Base-by-base conservation (phyloP, 37 sponge, comb jelly and placozoan species). In the Beroe ovata region DNA sequence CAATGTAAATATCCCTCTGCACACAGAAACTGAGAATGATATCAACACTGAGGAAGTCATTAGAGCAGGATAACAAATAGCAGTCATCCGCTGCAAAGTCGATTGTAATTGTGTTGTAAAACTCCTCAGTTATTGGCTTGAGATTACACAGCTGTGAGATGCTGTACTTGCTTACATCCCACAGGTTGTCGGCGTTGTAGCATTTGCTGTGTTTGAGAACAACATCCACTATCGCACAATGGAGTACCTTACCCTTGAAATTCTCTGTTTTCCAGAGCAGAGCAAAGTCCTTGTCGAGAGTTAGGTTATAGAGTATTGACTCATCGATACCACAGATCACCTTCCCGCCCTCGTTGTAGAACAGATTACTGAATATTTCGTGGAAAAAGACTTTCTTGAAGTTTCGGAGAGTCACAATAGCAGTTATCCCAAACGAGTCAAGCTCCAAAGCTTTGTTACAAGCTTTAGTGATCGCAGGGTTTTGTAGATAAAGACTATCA, bases 291-390 rank as follows among this genome's bases (percentile, higher is more conserved):
- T 61, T 61, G 3, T 16, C 63, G 23, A 61, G 63, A 25, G 63
- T 26, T 61, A 61, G 6, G 21, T 61, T 61, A 20, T 61, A 25
- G 3, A 61, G 21, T 3, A 61, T 25, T 4, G 28, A 25, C 21
- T 61, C 28, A 25, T 61, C 63, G 3, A 20, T 26, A 6, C 63
- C 63, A 4, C 20, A 25, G 8, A 61, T 4, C 22, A 61, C n/a
- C 4, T 61, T 61, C 3, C 21, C 63, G 6, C 28, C 63, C n/a
- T 61, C 63, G 63, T 61, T 47, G 54, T 16, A 4, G n/a, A 61
- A 61, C 63, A 61, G 28, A 61, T 61, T 61, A 25, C 28, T 61
- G 63, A 61, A 61, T 22, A 61, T 25, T 61, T 61, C 63, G 63
- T 61, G 63, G 3, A 61, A 16, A 4, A 61, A 61, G 3, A 61